A percentile compares a stretch with the other conserved stretches of the same genome.
These are phyloP conservation scores for Bimastos eiseni DNA, from an alignment of 2,888 invertebrate genomes.

Conservation along the genomic window DNA sequence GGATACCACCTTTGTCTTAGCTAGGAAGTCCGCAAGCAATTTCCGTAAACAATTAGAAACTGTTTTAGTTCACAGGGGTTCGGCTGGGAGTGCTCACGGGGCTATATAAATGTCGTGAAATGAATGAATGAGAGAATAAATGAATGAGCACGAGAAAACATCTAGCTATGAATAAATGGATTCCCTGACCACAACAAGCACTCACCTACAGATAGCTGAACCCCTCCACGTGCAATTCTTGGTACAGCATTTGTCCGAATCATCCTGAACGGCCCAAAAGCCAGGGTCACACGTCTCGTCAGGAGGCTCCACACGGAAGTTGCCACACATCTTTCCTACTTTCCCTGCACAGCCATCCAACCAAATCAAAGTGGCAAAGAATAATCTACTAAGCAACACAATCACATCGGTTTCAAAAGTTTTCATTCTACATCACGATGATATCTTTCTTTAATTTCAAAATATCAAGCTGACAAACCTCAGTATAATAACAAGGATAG, in stretches of 20 bases:
- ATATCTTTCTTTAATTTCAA: too few species aligned
- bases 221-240: neutral
- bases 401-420: neutral
- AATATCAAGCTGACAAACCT: too few species aligned
- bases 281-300: neutral
- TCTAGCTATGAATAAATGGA: neutral
- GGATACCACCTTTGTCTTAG: too few species aligned
- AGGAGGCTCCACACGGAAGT: neutral
- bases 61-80: too few species aligned
- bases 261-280: neutral
- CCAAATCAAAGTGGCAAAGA: neutral
- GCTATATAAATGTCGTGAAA: too few species aligned
- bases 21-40: too few species aligned
- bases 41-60: too few species aligned
- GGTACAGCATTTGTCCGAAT: neutral
- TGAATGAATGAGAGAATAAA: neutral
- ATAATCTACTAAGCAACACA: neutral
- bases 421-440: too few species aligned
- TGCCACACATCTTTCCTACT: neutral
- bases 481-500: too few species aligned
- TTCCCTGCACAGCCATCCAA: neutral
- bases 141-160: neutral
- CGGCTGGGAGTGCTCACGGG: too few species aligned
- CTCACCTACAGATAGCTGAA: neutral
- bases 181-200: neutral